Percentiles rank a stretch among this genome's conserved stretches.
These are phyloP conservation scores for Scartelaos histophorus DNA, from an alignment of 2,113 vertebrate genomes.

Conservation along the genomic window DNA sequence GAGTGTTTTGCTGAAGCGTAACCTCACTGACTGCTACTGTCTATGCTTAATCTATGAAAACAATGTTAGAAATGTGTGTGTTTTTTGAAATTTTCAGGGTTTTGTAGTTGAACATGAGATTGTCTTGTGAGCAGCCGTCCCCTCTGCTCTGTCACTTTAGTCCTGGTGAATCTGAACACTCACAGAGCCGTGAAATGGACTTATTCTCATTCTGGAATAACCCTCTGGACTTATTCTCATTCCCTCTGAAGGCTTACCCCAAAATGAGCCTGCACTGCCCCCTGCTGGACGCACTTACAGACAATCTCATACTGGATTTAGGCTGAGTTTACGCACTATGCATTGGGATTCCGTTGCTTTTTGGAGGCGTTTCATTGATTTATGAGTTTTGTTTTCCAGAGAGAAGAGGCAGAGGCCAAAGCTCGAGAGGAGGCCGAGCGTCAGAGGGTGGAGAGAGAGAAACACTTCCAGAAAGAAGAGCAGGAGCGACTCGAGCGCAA, in stretches of 20 bases:
- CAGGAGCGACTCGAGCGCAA: constrained; percentile 92
- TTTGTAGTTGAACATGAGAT: too few species aligned
- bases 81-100: too few species aligned
- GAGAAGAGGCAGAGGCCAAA: constrained; percentile 84
- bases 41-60: too few species aligned
- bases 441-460: constrained; percentile 89
- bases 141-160: not conserved
- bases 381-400: constrained; percentile 58
- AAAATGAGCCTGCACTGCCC: constrained; percentile 32
- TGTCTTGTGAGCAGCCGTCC: too few species aligned
- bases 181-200: constrained; percentile 8
- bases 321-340: too few species aligned
- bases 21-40: too few species aligned
- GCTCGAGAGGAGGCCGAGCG: constrained; percentile 84
- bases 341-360: too few species aligned
- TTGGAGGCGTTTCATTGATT: not conserved
- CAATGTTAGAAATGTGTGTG: too few species aligned
- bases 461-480: constrained; percentile 95
- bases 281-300: constrained; percentile 43
- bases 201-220: constrained; percentile 3
- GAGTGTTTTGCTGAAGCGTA: too few species aligned
- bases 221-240: constrained; percentile 7
- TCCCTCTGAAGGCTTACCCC: not conserved
- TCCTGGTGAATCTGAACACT: constrained; percentile 7
- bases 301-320: not conserved